A percentile compares a stretch with the other conserved stretches of the same genome.
phyloP scores from a whole-genome alignment of 1,140 invertebrate genomes.

The Chironomus tepperi region DNA sequence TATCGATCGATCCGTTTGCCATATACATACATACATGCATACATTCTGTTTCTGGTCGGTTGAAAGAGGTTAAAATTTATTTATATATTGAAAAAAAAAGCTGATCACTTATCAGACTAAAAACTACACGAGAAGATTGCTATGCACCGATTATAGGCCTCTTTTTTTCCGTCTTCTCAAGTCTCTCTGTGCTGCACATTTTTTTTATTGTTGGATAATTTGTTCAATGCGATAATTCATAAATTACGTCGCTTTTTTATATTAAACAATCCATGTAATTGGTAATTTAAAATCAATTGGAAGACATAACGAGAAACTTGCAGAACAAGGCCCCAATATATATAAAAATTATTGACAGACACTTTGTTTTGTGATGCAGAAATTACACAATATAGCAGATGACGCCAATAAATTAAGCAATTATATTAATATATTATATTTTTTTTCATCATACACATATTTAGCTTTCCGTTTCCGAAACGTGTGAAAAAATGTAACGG shows the following conservation, averaged over 20 bases:
- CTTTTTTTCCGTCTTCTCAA: too few species aligned
- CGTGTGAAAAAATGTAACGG: slow-evolving; percentile 18
- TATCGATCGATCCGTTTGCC: too few species aligned
- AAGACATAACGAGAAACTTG: not conserved
- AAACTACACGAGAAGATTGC: not conserved
- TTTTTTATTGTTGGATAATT: slow-evolving; percentile 5
- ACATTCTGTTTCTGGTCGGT: too few species aligned
- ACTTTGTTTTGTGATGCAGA: not conserved
- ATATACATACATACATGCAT: too few species aligned
- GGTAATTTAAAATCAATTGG: not conserved
- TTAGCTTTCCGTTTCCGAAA: slow-evolving; percentile 1
- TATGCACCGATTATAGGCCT: not conserved
- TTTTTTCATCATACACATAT: too few species aligned
- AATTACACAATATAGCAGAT: not conserved
- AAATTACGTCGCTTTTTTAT: not conserved
- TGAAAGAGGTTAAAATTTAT: too few species aligned
- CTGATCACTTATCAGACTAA: not conserved
- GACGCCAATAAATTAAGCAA: slow-evolving; percentile 23
- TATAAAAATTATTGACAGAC: not conserved
- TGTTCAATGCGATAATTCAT: not conserved
- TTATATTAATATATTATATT: not conserved
- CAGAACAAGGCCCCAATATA: not conserved
- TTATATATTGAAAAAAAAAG: not conserved
- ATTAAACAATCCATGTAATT: not conserved
- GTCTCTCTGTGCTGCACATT: not conserved